Base-by-base conservation (phyloP, 1,140 invertebrate species). In the Bombus huntii region DNA sequence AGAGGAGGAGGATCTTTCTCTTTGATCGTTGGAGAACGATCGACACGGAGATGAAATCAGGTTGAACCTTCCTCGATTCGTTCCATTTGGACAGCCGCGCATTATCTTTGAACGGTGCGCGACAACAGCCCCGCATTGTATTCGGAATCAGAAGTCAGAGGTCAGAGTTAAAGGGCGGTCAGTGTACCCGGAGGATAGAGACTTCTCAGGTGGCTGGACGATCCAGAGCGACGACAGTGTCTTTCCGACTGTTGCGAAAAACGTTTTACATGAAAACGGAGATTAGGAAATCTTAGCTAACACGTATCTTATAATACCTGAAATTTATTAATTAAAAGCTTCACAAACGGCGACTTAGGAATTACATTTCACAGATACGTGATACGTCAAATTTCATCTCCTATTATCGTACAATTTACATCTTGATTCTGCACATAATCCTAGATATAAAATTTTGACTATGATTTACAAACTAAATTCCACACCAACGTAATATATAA, bases 21-120 rank as follows among this genome's bases (percentile, higher is more conserved):
- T 59, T 34, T 66, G 88, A 89, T 86, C 68, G 74, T 62, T 53
- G 71, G n/a, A n/a, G 57, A 85, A 79, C 76, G 78, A 88, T 85
- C 65, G 86, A 65, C 70, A 83, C 57, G 65, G 89, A 85, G 89
- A 90, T 90, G 85, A 85, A 89, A 90, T 79, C 72, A 80, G 88
- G 89, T 90, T 87, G 87, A 87, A 71, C 57, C 53, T 68, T 44
- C 57, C 62, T n/a, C 77, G 78, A 82, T 80, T 80, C 81, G 85
- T 85, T 70, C 88, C 68, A 42, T 87, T 87, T 62, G 74, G 57
- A 81, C 78, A 84, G 79, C 81, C 72, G 47, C 75, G 68, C 79
- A 81, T 90, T 90, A 89, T 89, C 85, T 87, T 71, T 59, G 80
- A 73, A 53, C 31, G 44, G 22, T 37, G 74, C 71, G 65, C 81